phyloP scores from a whole-genome alignment of 2,888 invertebrate species.

The Lymantria dispar region DNA sequence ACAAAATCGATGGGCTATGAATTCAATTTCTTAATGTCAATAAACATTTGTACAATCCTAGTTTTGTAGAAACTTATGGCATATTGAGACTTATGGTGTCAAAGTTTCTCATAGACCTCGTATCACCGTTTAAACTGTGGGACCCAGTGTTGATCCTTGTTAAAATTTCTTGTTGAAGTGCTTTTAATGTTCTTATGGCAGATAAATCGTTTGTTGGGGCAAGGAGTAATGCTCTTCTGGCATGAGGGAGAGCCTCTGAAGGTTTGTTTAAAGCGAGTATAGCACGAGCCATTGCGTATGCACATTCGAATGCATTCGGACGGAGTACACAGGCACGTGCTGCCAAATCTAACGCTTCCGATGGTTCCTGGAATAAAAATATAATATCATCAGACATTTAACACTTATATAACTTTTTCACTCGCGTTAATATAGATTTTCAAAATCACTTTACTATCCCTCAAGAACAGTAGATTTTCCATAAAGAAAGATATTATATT shows the following conservation, averaged over 20 bases:
- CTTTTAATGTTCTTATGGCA: slow-evolving; percentile 87
- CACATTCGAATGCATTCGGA: slow-evolving; percentile 95
- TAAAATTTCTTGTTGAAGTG: slow-evolving; percentile 88
- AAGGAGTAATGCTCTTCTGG: slow-evolving; percentile 89
- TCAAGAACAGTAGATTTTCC: too few relatives aligned
- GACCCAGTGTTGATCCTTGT: slow-evolving; percentile 76
- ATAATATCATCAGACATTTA: not conserved
- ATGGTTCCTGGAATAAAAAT: slow-evolving; percentile 85
- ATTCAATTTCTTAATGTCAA: not conserved
- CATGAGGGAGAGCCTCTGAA: slow-evolving; percentile 90
- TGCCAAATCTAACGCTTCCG: slow-evolving; percentile 94
- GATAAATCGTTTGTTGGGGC: slow-evolving; percentile 88
- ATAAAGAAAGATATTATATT: too few relatives aligned
- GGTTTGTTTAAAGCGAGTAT: slow-evolving; percentile 89
- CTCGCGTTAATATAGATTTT: too few relatives aligned
- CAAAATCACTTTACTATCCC: too few relatives aligned
- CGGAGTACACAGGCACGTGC: slow-evolving; percentile 92
- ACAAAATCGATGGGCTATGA: slow-evolving; percentile 21
- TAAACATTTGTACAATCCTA: slow-evolving; percentile 18
- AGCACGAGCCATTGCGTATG: slow-evolving; percentile 94
- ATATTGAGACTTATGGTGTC: slow-evolving; percentile 78
- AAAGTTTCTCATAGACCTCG: slow-evolving; percentile 67
- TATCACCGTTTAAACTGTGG: slow-evolving; percentile 63
- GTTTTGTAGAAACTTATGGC: slow-evolving; percentile 36
- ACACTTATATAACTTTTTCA: not conserved